Conservation (phyloP, 1,140 invertebrate species). For the Daktulosphaira vitifoliae region DNA sequence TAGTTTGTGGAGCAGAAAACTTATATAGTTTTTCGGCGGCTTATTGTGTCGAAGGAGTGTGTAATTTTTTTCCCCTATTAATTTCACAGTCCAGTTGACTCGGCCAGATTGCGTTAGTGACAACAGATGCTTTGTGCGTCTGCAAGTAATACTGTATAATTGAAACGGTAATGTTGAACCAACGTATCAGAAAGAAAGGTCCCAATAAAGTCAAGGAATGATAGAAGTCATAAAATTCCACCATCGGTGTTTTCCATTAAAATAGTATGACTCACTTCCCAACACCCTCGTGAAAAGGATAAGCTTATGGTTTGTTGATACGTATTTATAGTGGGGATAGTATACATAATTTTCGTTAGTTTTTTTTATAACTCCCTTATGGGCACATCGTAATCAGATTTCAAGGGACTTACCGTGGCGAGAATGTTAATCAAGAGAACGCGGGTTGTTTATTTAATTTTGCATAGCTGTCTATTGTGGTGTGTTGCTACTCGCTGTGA, state of each 20-base stretch:
- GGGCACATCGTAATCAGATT: too few relatives aligned
- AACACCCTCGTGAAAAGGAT: not conserved
- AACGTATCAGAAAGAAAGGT: too few relatives aligned
- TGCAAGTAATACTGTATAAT: too few relatives aligned
- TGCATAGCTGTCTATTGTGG: too few relatives aligned
- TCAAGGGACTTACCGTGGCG: too few relatives aligned
- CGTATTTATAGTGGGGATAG: not conserved
- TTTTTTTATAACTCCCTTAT: not conserved
- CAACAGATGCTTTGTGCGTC: not conserved
- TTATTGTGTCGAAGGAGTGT: not conserved
- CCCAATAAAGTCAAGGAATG: too few relatives aligned
- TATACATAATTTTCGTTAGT: conserved; percentile 13
- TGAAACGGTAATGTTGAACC: too few relatives aligned
- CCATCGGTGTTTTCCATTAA: too few relatives aligned
- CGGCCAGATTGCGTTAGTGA: not conserved
- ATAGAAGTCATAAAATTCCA: too few relatives aligned
- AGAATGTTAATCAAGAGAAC: too few relatives aligned
- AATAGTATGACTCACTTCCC: conserved; percentile 1
- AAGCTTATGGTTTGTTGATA: conserved; percentile 19
- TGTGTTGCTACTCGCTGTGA: too few relatives aligned
- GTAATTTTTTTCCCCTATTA: not conserved
- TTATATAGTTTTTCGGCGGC: not conserved
- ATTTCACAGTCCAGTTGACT: conserved; percentile 16
- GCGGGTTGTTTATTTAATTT: too few relatives aligned
- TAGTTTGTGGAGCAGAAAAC: not conserved